Base-by-base conservation (phyloP, 2,113 vertebrate genomes). In the Psophia crepitans region DNA sequence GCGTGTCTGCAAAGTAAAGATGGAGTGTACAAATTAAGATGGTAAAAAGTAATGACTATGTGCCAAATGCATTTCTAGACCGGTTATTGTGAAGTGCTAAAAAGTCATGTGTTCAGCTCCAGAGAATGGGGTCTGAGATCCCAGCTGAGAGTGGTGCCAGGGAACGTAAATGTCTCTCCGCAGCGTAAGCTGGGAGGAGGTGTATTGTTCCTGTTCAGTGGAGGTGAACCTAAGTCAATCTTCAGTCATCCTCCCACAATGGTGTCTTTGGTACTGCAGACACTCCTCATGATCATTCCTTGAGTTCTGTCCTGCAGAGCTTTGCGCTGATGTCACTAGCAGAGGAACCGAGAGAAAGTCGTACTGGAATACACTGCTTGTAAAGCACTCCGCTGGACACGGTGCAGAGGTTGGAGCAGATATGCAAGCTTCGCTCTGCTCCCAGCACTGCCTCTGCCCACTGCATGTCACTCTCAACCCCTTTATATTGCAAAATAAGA, bases 161-260 rank as follows among this genome's bases (percentile, higher is more conserved):
- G 75, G 83, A 77, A n/a, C 27, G 51, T 74, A 68, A 69, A 63
- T 94, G 60, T 54, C 32, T 94, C 70, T 95, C 32, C 51, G 12
- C 24, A 32, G 41, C 5, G 12, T 60, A 46, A 48, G 46, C 26
- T 46, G 77, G 61, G 43, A 51, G 49, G 75, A 83, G 44, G 24
- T 35, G 33, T 26, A 7, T n/a, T 66, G 63, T 83, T 88, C 28
- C 71, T 86, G 15, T 20, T 73, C 32, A 20, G 0, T 73, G 44
- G 74, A 90, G 37, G 26, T 89, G n/a, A n/a, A n/a, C n/a, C n/a
- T n/a, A n/a, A n/a, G n/a, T n/a, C n/a, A n/a, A n/a, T n/a, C n/a
- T n/a, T n/a, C 43, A 54, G 17, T 33, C 4, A 14, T 21, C 15
- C 8, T 5, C 33, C 18, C 20, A 6, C 1, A 69, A 9, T 0